Percentiles rank a stretch among this genome's conserved stretches.
Conservation (phyloP, 2,113 vertebrate species). For the Panurus biarmicus region DNA sequence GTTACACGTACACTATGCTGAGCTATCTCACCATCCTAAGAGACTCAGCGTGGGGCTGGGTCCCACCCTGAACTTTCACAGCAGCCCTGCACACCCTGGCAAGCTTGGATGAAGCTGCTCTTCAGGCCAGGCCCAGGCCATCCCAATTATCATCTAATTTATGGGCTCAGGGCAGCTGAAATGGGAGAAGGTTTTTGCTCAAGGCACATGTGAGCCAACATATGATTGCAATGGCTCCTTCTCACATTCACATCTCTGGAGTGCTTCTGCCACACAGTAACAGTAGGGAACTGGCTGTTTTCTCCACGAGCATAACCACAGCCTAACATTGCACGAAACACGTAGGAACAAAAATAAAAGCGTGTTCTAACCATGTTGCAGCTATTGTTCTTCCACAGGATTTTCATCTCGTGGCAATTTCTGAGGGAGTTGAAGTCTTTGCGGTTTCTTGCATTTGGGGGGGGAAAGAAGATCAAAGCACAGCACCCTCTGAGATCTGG, state of each 20-base stretch:
- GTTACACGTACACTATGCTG: neutral
- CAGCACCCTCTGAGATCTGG: neutral
- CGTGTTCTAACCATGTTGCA: neutral
- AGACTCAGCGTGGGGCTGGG: neutral
- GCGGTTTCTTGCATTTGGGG: conserved; percentile 14
- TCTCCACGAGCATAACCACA: conserved; percentile 4
- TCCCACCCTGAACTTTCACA: neutral
- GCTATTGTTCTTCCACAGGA: conserved; percentile 21
- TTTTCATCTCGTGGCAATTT: conserved; percentile 19
- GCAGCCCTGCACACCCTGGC: neutral
- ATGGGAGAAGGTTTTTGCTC: neutral
- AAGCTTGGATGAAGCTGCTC: neutral
- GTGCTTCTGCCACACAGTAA: neutral
- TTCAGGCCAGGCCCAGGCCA: neutral
- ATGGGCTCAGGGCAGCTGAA: neutral
- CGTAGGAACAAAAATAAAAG: neutral
- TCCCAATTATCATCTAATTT: neutral
- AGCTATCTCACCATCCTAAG: neutral
- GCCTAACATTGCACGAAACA: neutral
- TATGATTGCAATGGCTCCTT: neutral
- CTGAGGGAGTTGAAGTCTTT: neutral
- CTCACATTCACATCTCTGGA: neutral
- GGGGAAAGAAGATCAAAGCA: neutral
- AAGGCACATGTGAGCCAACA: neutral
- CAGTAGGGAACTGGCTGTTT: neutral